Evolutionary conservation across 2,113 vertebrate species (phyloP).

Genomic region (Pygoscelis adeliae): DNA sequence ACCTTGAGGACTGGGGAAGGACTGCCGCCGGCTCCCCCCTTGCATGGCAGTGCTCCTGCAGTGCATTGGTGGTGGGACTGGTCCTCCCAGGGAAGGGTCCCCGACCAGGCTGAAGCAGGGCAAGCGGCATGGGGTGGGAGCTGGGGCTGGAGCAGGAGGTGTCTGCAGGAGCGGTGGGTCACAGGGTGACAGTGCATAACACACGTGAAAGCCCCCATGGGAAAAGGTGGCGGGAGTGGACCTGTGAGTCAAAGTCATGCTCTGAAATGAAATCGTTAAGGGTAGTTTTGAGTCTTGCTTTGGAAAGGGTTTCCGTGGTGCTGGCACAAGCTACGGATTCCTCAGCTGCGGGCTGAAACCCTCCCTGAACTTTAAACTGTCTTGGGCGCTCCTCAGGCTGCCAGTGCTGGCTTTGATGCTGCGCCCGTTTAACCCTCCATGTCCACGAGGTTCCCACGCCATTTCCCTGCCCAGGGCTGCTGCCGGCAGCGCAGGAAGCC

Average conservation of each 20-base stretch:
- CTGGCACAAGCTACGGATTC: constrained; percentile 82
- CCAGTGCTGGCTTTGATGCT: neutral
- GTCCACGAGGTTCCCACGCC: neutral
- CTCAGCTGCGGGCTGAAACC: constrained; percentile 81
- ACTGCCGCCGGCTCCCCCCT: rapidly evolving
- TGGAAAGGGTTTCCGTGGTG: constrained; percentile 85
- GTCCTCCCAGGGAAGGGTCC: neutral
- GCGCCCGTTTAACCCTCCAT: neutral
- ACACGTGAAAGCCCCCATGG: rapidly evolving
- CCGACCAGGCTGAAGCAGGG: neutral
- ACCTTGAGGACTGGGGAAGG: neutral
- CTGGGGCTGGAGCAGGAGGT: neutral
- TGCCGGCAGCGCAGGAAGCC: rapidly evolving
- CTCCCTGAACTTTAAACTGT: constrained; percentile 40
- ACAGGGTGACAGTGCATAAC: neutral
- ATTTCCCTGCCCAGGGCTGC: rapidly evolving
- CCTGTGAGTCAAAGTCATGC: neutral
- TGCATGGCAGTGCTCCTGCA: rapidly evolving
- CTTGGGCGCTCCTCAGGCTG: neutral
- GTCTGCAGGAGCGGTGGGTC: neutral
- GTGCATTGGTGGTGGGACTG: neutral
- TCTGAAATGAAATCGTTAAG: constrained; percentile 9
- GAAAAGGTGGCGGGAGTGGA: neutral
- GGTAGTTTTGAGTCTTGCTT: constrained; percentile 73
- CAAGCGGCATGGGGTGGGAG: neutral